Base-by-base conservation (phyloP, 2,113 vertebrate genomes). In the Aix galericulata region DNA sequence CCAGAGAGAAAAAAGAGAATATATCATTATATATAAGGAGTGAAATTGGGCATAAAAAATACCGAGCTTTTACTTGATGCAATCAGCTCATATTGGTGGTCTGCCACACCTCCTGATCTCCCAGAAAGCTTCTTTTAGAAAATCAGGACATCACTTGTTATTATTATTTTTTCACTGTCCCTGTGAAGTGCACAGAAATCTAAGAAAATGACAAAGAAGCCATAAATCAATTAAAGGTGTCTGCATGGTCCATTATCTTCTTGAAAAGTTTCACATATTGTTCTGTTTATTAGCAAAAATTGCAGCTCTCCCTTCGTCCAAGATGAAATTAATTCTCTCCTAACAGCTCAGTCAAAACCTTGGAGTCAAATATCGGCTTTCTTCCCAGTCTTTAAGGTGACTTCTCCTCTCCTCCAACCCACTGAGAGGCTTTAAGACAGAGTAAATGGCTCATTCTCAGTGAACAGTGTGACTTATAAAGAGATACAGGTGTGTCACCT, bases 251-350 rank as follows among this genome's bases (percentile, higher is more conserved):
- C 38, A 16, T 90, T 86, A 89, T 59, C 34, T 71, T 74, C 89
- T 86, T 71, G 76, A 89, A 79, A 91, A 81, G 14, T 75, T 83
- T 84, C 42, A 83, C 32, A 59, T 32, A 71, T 72, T 60, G 42
- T 74, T 79, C 76, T 84, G 52, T 66, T 74, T 53, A 78, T 76
- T 78, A 92, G 86, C 25, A 74, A 81, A 94, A 94, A 88, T 46
- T 90, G 64, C 59, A 90, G 13, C 72, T 90, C 60, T 83, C 25
- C 21, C 18, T 48, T 29, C 74, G 29, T 62, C 63, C 64, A 83
- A 58, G 79, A 86, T 26, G 55, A 92, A 95, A 59, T 18, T 36
- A 63, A 86, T 62, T 79, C 69, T 56, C 52, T 20, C 40, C 73
- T 71, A 78, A 50, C 21, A 67, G 38, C 34, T 46, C 81, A 75